phyloP scores from a whole-genome alignment of 2,888 invertebrate species.

The Syritta pipiens region DNA sequence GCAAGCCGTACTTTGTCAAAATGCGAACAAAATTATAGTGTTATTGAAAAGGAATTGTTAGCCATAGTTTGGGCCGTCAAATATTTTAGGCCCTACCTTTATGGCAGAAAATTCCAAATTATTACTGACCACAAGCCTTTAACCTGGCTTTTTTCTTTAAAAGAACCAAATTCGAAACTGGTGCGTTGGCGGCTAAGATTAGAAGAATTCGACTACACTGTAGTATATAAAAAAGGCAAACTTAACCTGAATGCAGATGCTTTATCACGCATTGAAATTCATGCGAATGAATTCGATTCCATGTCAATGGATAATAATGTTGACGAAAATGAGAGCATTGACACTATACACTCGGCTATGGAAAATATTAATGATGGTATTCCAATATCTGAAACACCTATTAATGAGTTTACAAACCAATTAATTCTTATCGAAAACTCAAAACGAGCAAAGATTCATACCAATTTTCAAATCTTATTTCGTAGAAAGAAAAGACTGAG shows the following conservation, averaged over 20 bases:
- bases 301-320: background rate
- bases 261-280: slow-evolving; percentile 19
- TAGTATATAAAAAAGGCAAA: slow-evolving; percentile 65
- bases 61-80: slow-evolving; percentile 74
- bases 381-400: too few relatives aligned
- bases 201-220: slow-evolving; percentile 72
- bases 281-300: background rate
- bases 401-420: too few relatives aligned
- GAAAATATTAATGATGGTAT: slow-evolving; percentile 64
- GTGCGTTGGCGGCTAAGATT: slow-evolving; percentile 75
- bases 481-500: background rate
- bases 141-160: slow-evolving; percentile 74
- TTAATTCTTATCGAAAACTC: background rate
- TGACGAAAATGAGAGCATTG: background rate
- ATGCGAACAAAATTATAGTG: slow-evolving; percentile 71
- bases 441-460: background rate
- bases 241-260: slow-evolving; percentile 56
- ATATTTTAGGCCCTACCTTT: slow-evolving; percentile 75
- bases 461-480: background rate
- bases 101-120: slow-evolving; percentile 70
- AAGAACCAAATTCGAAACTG: slow-evolving; percentile 75
- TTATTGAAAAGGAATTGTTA: slow-evolving; percentile 75
- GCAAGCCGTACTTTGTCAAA: slow-evolving; percentile 35
- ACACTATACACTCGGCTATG: slow-evolving; percentile 25
- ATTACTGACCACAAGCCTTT: slow-evolving; percentile 73